Conservation (phyloP, 2,113 vertebrate genomes). For the Tinamus guttatus region DNA sequence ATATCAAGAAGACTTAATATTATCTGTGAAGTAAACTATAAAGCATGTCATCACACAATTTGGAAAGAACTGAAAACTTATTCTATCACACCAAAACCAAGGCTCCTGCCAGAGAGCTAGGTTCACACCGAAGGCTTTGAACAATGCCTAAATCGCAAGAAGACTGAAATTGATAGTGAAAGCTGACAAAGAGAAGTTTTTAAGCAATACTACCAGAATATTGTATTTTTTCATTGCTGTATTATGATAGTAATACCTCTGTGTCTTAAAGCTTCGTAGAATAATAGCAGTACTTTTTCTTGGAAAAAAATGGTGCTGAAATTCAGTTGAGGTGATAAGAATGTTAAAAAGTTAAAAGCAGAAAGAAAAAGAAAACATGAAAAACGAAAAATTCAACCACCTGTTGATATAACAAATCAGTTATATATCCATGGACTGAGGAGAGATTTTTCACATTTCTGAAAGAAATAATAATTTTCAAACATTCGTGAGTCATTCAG, state of each 20-base stretch:
- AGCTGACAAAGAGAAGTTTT: neutral
- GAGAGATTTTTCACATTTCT: neutral
- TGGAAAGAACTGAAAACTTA: neutral
- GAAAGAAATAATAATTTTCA: neutral
- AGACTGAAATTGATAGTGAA: neutral
- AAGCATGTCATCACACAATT: neutral
- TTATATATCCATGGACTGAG: neutral
- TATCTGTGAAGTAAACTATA: neutral
- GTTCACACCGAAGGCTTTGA: neutral
- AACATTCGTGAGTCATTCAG: neutral
- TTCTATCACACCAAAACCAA: neutral
- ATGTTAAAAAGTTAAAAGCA: conserved; percentile 12
- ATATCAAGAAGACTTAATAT: neutral
- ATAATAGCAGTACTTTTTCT: neutral
- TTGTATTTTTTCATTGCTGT: neutral
- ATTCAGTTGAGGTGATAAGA: neutral
- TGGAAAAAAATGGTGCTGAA: neutral
- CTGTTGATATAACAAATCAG: neutral
- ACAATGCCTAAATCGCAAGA: neutral
- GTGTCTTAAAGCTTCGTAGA: neutral
- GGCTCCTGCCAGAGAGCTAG: neutral
- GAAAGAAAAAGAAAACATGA: neutral
- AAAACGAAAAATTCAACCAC: neutral
- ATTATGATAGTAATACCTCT: neutral
- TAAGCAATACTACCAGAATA: neutral